A percentile compares a stretch with the other conserved stretches of the same genome.
These are phyloP conservation scores for Odontesthes bonariensis DNA, from an alignment of 2,113 vertebrate genomes.

Conservation along the genomic window DNA sequence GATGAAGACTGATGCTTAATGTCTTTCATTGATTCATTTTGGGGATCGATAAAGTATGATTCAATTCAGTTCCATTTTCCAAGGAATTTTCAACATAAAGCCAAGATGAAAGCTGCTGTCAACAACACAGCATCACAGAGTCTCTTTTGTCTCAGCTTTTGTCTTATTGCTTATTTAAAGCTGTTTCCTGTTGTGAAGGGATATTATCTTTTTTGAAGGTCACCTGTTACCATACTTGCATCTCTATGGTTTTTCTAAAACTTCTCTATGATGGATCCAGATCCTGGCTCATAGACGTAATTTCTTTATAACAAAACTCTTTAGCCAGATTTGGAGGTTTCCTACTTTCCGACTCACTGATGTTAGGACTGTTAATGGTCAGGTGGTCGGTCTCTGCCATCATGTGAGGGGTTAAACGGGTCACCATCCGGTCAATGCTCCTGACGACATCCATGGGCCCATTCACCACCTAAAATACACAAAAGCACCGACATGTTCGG, in stretches of 20 bases:
- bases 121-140: neutral
- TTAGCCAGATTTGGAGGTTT: neutral
- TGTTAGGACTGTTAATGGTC: constrained; percentile 78
- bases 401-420: constrained; percentile 81
- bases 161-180: no score
- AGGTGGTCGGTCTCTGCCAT: constrained; percentile 76
- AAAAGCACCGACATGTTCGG: no score
- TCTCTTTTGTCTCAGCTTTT: no score
- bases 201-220: constrained; percentile 6
- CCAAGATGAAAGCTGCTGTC: neutral
- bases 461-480: constrained; percentile 83
- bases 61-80: no score
- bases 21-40: no score
- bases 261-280: neutral
- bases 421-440: constrained; percentile 85
- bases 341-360: constrained; percentile 81
- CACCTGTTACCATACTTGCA: constrained; percentile 18
- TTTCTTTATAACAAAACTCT: neutral
- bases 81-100: neutral
- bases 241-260: neutral
- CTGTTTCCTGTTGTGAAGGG: neutral
- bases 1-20: no score
- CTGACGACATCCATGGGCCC: constrained; percentile 89
- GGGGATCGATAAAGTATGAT: no score
- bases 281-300: neutral